Evolutionary conservation across 2,888 invertebrate species (phyloP), one percentile per base, ranked within the genome.

Genomic region (Orchesella flavescens): DNA sequence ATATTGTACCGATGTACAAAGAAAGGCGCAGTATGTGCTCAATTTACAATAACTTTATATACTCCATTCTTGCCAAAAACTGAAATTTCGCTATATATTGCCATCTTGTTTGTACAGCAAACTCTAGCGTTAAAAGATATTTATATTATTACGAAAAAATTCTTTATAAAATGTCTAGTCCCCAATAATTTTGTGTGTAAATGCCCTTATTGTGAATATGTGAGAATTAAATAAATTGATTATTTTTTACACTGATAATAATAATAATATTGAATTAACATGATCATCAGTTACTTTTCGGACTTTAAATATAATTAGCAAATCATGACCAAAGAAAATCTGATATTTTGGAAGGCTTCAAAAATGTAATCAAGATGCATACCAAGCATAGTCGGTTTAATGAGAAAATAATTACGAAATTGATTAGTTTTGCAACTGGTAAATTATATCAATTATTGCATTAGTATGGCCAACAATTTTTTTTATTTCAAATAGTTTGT

Each of bases 401-500:
- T n/a, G n/a, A n/a, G 15, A 53, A 9, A 53, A 53, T 53, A n/a
- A 17, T 53, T 5, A 53, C 53, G 17, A 53, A 53, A 53, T 15
- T 53, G 17, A 53, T 53, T 2, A 53, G 49, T 17, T 53, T 15
- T 15, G 7, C 34, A 34, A 34, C 7, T 7, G 34, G n/a, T n/a
- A n/a, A n/a, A n/a, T n/a, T n/a, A n/a, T n/a, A n/a, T n/a, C 7
- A 34, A 34, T 34, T 34, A 12, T 43, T 71, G 71, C 59, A 57
- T 57, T 73, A 73, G 61, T 73, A 73, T 73, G 73, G 73, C 73
- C 59, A 73, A 73, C 73, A 73, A 73, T 73, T 59, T 15, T 72
- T 73, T 73, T 73, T 71, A 53, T 71, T 71, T 23, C 23, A 1
- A 21, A 74, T 63, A 44, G 34, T 73, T 44, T 43, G 46, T 53